These are phyloP conservation scores for Drosophila tristis DNA, from an alignment of 1,140 invertebrate genomes.

Conservation along the genomic window DNA sequence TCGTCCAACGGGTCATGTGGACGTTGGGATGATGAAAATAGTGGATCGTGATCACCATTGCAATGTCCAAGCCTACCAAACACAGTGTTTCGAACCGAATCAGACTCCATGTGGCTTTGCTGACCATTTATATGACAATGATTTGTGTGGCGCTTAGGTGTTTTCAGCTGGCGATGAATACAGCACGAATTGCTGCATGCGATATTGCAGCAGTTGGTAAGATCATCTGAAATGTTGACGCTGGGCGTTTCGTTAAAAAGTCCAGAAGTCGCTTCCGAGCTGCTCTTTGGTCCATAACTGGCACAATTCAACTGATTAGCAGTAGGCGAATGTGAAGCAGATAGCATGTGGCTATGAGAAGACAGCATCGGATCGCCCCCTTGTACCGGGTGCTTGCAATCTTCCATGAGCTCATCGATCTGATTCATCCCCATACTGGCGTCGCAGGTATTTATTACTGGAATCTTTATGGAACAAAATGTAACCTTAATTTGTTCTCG, in stretches of 20 bases:
- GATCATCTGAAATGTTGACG: constrained; percentile 1
- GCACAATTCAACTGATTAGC: constrained; percentile 22
- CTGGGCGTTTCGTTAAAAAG: constrained; percentile 7
- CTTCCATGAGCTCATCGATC: constrained; percentile 93
- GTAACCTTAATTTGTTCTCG: neutral
- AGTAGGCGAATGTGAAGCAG: constrained; percentile 85
- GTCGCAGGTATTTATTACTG: constrained; percentile 85
- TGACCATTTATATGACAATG: constrained; percentile 12
- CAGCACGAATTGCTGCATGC: constrained; percentile 15
- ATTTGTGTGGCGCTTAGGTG: constrained; percentile 16
- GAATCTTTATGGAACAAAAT: constrained; percentile 30
- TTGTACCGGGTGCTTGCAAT: constrained; percentile 88
- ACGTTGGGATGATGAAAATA: constrained; percentile 85
- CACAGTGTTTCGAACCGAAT: constrained; percentile 20
- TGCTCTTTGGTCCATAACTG: constrained; percentile 26
- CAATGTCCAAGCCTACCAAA: constrained; percentile 38
- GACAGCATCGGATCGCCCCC: constrained; percentile 87
- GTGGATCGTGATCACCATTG: constrained; percentile 55
- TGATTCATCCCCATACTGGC: constrained; percentile 87
- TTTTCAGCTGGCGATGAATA: constrained; percentile 36
- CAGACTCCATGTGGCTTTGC: constrained; percentile 23
- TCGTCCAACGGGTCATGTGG: constrained; percentile 60
- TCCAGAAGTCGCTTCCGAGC: constrained; percentile 9
- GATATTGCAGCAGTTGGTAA: constrained; percentile 22
- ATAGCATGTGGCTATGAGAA: constrained; percentile 84